Percentiles rank a stretch among this genome's conserved stretches.
phyloP scores from a whole-genome alignment of 2,113 vertebrate species.

The Heptranchias perlo region DNA sequence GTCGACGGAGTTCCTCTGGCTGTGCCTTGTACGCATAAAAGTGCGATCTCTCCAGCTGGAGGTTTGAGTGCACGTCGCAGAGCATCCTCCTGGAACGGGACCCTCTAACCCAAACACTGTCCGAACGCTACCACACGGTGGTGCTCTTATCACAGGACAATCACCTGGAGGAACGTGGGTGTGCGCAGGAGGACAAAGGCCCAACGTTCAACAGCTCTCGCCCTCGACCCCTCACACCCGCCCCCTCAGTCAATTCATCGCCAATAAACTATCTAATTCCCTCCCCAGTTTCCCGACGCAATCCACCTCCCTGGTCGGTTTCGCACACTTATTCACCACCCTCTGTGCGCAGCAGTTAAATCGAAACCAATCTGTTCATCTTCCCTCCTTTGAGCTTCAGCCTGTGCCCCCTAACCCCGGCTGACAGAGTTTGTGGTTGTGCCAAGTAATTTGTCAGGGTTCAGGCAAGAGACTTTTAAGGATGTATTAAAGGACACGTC shows the following conservation, averaged over 20 bases:
- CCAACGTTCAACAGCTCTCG: background rate
- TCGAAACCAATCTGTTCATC: background rate
- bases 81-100: too few relatives aligned
- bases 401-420: background rate
- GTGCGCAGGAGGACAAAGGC: too few relatives aligned
- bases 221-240: background rate
- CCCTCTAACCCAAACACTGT: background rate
- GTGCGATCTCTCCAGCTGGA: background rate
- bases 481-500: background rate
- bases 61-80: background rate
- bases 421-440: background rate
- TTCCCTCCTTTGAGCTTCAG: background rate
- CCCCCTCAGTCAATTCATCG: background rate
- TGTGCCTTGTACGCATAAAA: background rate
- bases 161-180: too few relatives aligned
- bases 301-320: background rate
- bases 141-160: background rate
- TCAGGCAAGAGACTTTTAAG: background rate
- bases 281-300: background rate
- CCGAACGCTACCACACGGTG: background rate
- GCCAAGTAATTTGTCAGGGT: background rate
- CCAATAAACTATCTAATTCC: background rate
- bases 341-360: too few relatives aligned
- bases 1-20: background rate
- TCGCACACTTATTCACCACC: too few relatives aligned